Evolutionary conservation across 1,140 invertebrate genomes (phyloP), one percentile per base, ranked within the genome.

Genomic region (Oscheius sp.): DNA sequence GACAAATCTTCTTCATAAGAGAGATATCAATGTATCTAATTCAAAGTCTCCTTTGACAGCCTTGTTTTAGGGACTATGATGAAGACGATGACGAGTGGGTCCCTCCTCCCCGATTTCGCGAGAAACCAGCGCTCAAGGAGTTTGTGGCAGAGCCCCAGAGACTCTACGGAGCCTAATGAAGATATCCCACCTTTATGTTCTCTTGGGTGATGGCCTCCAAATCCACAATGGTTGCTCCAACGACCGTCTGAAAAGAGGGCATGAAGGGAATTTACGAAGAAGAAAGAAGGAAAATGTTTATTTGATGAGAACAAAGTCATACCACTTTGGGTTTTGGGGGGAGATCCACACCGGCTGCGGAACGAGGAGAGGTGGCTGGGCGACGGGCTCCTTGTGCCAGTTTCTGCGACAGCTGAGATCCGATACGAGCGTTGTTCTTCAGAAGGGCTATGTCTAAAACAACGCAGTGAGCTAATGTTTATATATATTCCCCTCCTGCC

Each of bases 381-480:
- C 31, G 20, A 29, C 34, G 34, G 18, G 32, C 23, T 29, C 20
- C 36, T 49, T 75, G 70, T 20, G 66, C 81, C 70, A 90, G 88
- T 81, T 89, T 88, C 3, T 90, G 84, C 7, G 93, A 92, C 79
- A 97, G 92, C 85, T 91, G 85, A 63, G 91, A 90, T 20, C 91
- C 94, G 62, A 94, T 88, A 74, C 84, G 86, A 1, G 93, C 94
- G 87, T 97, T 97, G 85, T 97, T 94, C 87, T 93, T 90, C 79
- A 98, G 90, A 31, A 98, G 87, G 2, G 90, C 91, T 81, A 94
- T 91, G 87, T 97, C 93, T 91, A 84, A 64, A 20, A 13, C 26
- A 1, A 67, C 4, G 1, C 13, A 35, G 28, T 52, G 20, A 2
- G 38, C 26, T 10, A 32, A 35, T 13, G n/a, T 35, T 55, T 28